Conservation (phyloP, 2,888 invertebrate genomes). For the Scaptomyza tumidula region DNA sequence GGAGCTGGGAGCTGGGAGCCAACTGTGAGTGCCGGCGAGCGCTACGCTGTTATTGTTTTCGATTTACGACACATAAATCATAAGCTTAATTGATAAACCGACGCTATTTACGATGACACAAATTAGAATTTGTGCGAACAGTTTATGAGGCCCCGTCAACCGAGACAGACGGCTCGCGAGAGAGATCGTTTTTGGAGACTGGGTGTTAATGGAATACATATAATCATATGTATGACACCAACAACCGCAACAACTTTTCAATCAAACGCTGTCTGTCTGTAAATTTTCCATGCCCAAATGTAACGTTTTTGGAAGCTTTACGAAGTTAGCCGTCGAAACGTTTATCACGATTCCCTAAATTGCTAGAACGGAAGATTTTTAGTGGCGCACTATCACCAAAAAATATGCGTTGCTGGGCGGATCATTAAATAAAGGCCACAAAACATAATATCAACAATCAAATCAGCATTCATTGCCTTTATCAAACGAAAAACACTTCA, state of each 20-base stretch:
- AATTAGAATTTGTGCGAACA: constrained; percentile 79
- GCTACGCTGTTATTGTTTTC: constrained; percentile 70
- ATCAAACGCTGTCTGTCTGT: not conserved
- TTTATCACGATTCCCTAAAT: constrained; percentile 60
- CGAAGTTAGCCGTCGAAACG: constrained; percentile 12
- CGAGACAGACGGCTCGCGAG: constrained; percentile 8
- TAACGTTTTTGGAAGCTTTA: constrained; percentile 64
- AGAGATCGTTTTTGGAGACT: not conserved
- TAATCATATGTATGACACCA: constrained; percentile 7
- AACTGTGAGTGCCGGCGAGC: constrained; percentile 27
- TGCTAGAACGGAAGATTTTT: constrained; percentile 62
- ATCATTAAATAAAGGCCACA: constrained; percentile 32
- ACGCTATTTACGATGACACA: constrained; percentile 79
- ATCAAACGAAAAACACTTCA: constrained; percentile 39
- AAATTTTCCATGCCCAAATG: constrained; percentile 56
- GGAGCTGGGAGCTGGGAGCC: constrained; percentile 10
- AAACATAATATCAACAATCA: constrained; percentile 40
- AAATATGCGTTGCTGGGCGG: constrained; percentile 35
- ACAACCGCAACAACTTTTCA: constrained; percentile 1
- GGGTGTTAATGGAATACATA: constrained; percentile 58
- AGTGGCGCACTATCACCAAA: constrained; percentile 10
- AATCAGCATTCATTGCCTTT: constrained; percentile 54
- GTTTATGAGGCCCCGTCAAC: constrained; percentile 59
- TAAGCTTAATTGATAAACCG: constrained; percentile 78
- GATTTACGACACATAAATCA: constrained; percentile 77